A percentile compares a stretch with the other conserved stretches of the same genome.
Evolutionary conservation across 1,140 invertebrate genomes (phyloP).

Genomic region (Luehdorfia chinensis): DNA sequence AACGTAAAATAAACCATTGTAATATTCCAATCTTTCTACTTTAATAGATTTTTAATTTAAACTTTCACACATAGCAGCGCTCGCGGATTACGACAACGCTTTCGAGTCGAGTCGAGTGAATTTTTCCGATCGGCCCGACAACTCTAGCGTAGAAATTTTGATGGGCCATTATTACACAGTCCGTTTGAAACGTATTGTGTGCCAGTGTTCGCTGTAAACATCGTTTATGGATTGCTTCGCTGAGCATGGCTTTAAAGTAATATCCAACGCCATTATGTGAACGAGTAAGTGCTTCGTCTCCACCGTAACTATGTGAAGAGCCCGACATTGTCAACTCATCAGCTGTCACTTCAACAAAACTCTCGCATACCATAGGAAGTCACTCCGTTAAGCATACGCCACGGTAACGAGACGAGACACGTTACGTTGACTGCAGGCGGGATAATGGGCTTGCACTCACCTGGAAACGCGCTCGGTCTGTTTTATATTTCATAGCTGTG

Average conservation of each 20-base stretch:
- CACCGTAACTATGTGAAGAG: constrained; percentile 21
- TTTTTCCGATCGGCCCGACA: constrained; percentile 58
- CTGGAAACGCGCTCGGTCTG: constrained; percentile 44
- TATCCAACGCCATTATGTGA: constrained; percentile 6
- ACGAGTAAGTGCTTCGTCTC: constrained; percentile 19
- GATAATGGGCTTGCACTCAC: constrained; percentile 53
- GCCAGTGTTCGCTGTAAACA: constrained; percentile 32
- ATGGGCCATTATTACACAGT: constrained; percentile 67
- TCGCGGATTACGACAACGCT: constrained; percentile 53
- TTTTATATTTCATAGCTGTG: constrained; percentile 66
- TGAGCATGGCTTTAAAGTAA: constrained; percentile 3
- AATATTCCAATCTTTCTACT: constrained; percentile 50
- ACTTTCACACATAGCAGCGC: constrained; percentile 60
- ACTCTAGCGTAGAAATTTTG: constrained; percentile 63
- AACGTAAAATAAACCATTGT: constrained; percentile 23
- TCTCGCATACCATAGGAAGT: constrained; percentile 27
- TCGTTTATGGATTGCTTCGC: constrained; percentile 13
- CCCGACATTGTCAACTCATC: constrained; percentile 44
- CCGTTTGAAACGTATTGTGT: constrained; percentile 63
- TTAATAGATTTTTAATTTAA: constrained; percentile 70
- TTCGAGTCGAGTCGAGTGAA: constrained; percentile 42
- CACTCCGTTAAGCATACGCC: constrained; percentile 34
- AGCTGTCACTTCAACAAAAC: constrained; percentile 45
- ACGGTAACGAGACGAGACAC: constrained; percentile 48
- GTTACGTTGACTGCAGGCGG: constrained; percentile 38